These are phyloP conservation scores for Psix sp. DNA, from an alignment of 1,140 invertebrate genomes.

Conservation along the genomic window DNA sequence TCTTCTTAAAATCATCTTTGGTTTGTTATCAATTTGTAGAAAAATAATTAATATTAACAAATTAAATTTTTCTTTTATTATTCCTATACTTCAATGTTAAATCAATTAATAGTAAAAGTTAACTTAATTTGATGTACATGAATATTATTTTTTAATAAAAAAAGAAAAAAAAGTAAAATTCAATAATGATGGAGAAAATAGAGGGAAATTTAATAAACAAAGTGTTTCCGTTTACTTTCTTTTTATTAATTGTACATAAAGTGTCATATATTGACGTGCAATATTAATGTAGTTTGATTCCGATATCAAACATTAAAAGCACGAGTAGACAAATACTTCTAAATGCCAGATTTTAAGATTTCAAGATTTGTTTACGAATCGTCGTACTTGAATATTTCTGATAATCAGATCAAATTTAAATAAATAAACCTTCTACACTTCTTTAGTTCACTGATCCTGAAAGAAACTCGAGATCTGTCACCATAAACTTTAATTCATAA, in stretches of 20 bases:
- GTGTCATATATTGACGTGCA: conserved; percentile 18
- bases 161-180: too few species aligned
- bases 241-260: conserved; percentile 29
- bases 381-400: conserved; percentile 9
- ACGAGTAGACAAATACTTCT: neutral
- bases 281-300: conserved; percentile 12
- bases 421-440: neutral
- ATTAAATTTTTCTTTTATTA: too few species aligned
- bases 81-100: too few species aligned
- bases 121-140: too few species aligned
- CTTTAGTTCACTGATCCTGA: neutral
- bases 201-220: too few species aligned
- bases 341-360: conserved; percentile 9
- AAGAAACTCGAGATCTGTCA: neutral
- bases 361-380: conserved; percentile 20
- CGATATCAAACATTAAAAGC: conserved; percentile 5
- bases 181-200: too few species aligned
- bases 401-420: conserved; percentile 14
- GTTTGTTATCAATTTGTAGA: too few species aligned
- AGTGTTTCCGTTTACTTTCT: neutral
- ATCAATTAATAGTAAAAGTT: too few species aligned
- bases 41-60: too few species aligned
- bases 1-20: too few species aligned
- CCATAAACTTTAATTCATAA: too few species aligned
- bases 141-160: too few species aligned